Evolutionary conservation across 2,888 invertebrate species (phyloP).

Genomic region (Griposia aprilina): DNA sequence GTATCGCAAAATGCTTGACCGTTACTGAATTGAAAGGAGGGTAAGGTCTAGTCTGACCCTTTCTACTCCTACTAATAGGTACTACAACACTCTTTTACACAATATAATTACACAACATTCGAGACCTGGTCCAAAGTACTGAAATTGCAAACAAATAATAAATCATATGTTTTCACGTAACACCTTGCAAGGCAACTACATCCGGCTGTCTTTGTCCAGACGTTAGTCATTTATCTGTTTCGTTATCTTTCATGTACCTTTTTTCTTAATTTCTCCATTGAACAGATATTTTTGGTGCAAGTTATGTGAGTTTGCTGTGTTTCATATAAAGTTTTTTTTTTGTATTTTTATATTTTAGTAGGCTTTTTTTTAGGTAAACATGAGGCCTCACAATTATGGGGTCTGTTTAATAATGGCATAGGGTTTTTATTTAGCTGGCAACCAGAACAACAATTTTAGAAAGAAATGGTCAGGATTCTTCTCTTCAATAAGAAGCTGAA

Average conservation of each 20-base stretch:
- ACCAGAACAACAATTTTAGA: not conserved
- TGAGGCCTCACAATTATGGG: not conserved
- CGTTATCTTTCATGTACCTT: slow-evolving; percentile 71
- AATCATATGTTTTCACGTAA: slow-evolving; percentile 62
- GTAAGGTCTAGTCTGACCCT: slow-evolving; percentile 18
- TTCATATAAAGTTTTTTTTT: not conserved
- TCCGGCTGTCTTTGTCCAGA: slow-evolving; percentile 71
- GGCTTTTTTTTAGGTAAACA: slow-evolving; percentile 1
- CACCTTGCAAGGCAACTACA: slow-evolving; percentile 57
- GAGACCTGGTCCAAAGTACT: slow-evolving; percentile 27
- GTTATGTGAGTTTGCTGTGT: slow-evolving; percentile 49
- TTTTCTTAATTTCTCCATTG: slow-evolving; percentile 77
- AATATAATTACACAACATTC: slow-evolving; percentile 44
- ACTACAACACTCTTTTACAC: slow-evolving; percentile 28
- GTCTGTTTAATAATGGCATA: not conserved
- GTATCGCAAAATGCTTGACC: slow-evolving; percentile 27
- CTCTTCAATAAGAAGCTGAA: not conserved
- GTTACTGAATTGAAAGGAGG: slow-evolving; percentile 17
- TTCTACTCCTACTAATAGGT: slow-evolving; percentile 28
- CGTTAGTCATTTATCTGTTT: slow-evolving; percentile 72
- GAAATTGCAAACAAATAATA: slow-evolving; percentile 47
- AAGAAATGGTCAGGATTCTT: not conserved
- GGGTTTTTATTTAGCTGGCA: not conserved
- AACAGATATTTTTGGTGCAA: slow-evolving; percentile 64
- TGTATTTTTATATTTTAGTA: not conserved